Percentiles rank a stretch among this genome's conserved stretches.
phyloP scores from a whole-genome alignment of 1,140 invertebrate species.

The Caenorhabditis brenneri region DNA sequence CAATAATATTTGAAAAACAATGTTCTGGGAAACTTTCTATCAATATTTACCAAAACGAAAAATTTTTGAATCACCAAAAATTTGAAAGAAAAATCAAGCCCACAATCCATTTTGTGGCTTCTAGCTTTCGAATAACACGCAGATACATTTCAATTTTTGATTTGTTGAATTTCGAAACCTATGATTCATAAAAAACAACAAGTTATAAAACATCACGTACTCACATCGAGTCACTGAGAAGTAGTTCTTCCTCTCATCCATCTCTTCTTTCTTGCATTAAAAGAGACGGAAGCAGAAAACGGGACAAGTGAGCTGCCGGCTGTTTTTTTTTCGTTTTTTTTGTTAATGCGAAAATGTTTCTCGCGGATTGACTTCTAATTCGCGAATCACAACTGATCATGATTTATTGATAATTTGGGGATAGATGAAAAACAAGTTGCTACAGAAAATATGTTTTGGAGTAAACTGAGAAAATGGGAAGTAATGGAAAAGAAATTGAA shows the following conservation, averaged over 20 bases:
- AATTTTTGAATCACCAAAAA: no score
- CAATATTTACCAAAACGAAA: no score
- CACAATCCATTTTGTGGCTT: no score
- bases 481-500: no score
- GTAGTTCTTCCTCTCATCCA: not conserved
- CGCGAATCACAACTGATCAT: not conserved
- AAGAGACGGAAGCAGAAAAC: not conserved
- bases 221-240: not conserved
- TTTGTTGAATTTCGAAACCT: not conserved
- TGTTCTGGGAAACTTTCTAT: no score
- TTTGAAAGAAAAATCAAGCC: no score
- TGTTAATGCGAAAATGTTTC: not conserved
- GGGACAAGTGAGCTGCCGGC: not conserved
- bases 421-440: not conserved
- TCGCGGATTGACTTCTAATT: not conserved
- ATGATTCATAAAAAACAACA: not conserved
- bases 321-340: not conserved
- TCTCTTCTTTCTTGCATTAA: not conserved
- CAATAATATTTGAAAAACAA: no score
- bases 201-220: conserved; percentile 12
- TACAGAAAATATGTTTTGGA: no score
- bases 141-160: not conserved
- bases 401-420: not conserved
- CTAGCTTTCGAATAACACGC: no score
- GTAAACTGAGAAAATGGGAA: no score